Base-by-base conservation (phyloP, 2,888 invertebrate genomes). In the Didymodactylos carnosus region DNA sequence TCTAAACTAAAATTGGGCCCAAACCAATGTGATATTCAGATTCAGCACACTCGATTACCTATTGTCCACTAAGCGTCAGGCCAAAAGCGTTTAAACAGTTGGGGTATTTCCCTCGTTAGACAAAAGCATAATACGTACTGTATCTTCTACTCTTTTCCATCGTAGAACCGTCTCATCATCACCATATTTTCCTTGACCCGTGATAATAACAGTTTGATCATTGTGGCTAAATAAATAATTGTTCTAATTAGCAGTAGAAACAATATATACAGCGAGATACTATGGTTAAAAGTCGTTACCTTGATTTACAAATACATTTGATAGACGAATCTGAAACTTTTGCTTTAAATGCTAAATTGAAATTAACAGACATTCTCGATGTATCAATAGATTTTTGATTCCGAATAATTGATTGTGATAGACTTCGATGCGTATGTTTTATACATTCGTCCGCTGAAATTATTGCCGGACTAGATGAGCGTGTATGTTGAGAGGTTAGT, bases 161-260 rank as follows among this genome's bases (percentile, higher is more conserved):
- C 82, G 80, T n/a, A 86, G 78, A n/a, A 86, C 81, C 25, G 85
- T 82, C 78, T 85, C 85, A 75, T 85, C 85, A 77, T 85, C 86
- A 29, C 82, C 82, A 78, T 83, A 84, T 76, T 81, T 82, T 72
- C 86, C 86, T 73, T 85, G 81, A 75, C 85, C 85, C 71, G 84
- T 85, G 69, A 85, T 76, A 10, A 86, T 80, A 11, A 82, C 78
- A 62, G 82, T 79, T 72, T 83, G 80, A 35, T 79, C 79, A 51
- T 80, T 77, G 43, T 77, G 78, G 51, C 82, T 83, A 78, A 13
- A 78, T 23, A 23, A 10, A n/a, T 23, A 14, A 49, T 23, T 49
- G 25, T 3, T 6, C 5, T n/a, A 46, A 46, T 23, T 8, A 23
- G n/a, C 16, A n/a, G 23, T n/a, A 3, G 7, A 49, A 25, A 8